Conservation (phyloP, 2,797 vertebrate genomes). For the Platalea minor region DNA sequence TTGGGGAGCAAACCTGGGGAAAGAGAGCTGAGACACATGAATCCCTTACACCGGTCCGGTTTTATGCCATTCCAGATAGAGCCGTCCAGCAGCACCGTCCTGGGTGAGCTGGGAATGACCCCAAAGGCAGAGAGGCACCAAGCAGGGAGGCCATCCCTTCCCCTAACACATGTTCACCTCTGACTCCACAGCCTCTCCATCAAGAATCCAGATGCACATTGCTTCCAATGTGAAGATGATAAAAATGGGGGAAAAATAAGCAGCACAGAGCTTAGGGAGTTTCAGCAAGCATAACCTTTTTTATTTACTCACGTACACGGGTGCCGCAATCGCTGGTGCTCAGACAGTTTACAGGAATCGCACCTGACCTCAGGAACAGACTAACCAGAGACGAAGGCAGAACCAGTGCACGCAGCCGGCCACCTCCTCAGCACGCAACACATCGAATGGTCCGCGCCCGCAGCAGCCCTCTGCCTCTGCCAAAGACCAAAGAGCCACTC, state of each 20-base stretch:
- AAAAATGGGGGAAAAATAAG: not conserved
- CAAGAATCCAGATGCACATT: not conserved
- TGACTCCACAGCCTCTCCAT: not conserved
- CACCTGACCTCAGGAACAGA: not conserved
- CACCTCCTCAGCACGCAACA: not conserved
- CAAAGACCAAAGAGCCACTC: not conserved
- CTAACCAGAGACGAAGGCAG: not conserved
- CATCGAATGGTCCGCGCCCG: rapidly evolving
- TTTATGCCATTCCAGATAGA: not conserved
- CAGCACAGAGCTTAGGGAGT: not conserved
- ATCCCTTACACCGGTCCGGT: rapidly evolving
- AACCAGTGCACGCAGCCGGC: rapidly evolving
- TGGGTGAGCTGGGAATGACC: not conserved
- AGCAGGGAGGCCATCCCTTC: not conserved
- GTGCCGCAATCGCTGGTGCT: not conserved
- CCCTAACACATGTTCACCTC: rapidly evolving
- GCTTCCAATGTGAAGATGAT: not conserved
- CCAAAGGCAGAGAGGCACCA: not conserved
- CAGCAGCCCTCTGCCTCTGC: not conserved
- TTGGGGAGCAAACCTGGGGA: not conserved
- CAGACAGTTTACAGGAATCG: not conserved
- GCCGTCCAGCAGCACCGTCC: not conserved
- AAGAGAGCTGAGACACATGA: not conserved
- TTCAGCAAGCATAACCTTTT: not conserved
- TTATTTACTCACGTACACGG: not conserved